A percentile compares a stretch with the other conserved stretches of the same genome.
Conservation (phyloP, 2,113 vertebrate genomes). For the Pseudorasbora parva region DNA sequence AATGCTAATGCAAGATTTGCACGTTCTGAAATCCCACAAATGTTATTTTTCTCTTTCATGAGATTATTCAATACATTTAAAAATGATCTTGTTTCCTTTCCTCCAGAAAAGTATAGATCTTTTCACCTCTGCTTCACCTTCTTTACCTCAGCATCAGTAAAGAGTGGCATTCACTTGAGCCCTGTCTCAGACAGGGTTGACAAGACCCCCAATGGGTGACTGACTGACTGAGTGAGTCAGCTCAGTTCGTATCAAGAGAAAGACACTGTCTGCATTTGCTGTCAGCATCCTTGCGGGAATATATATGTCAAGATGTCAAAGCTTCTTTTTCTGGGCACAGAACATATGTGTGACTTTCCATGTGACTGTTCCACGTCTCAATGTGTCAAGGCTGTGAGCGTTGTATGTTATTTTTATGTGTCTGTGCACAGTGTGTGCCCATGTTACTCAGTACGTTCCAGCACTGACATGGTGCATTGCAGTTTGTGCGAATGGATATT, state of each 20-base stretch:
- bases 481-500: neutral
- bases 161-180: conserved; percentile 2
- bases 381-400: neutral
- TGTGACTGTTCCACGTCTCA: neutral
- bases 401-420: conserved; percentile 3
- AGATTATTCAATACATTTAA: neutral
- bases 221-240: conserved; percentile 29
- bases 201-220: conserved; percentile 16
- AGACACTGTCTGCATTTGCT: conserved; percentile 16
- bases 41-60: neutral
- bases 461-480: neutral
- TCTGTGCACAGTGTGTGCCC: neutral
- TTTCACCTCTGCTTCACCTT: neutral
- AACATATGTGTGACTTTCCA: neutral
- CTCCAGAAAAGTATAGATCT: neutral
- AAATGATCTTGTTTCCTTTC: neutral
- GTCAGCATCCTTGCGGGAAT: neutral
- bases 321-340: neutral
- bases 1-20: too few relatives aligned
- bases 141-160: neutral
- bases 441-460: neutral
- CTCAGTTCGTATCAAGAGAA: neutral
- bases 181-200: conserved; percentile 10
- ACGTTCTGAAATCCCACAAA: neutral
- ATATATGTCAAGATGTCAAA: conserved; percentile 32